A percentile compares a stretch with the other conserved stretches of the same genome.
phyloP scores from a whole-genome alignment of 2,797 vertebrate genomes.

The Eutrigla gurnardus region DNA sequence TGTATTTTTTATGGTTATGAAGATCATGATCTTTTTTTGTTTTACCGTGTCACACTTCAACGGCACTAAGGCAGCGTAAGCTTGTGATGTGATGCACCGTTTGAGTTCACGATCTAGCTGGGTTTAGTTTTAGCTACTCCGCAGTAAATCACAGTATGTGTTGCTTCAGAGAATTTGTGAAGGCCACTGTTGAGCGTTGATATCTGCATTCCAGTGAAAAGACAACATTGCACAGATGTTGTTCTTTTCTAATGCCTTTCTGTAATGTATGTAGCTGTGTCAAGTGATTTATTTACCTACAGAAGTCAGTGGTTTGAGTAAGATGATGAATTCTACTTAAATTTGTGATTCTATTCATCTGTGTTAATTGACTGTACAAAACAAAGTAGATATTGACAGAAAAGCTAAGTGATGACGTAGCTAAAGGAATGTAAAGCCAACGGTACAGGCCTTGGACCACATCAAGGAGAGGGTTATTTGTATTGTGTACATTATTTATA shows the following conservation, averaged over 20 bases:
- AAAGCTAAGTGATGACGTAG: background rate
- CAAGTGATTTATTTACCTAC: conserved; percentile 5
- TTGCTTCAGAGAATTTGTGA: conserved; percentile 1
- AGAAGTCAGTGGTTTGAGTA: background rate
- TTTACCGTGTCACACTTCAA: background rate
- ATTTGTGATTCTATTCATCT: conserved; percentile 13
- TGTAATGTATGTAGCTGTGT: background rate
- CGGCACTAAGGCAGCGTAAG: background rate
- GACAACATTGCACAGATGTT: background rate
- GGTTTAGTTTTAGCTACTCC: background rate
- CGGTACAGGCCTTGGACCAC: background rate
- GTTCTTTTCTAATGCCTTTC: background rate
- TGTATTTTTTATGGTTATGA: background rate
- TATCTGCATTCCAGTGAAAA: conserved; percentile 42
- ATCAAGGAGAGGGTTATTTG: background rate
- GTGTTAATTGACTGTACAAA: background rate
- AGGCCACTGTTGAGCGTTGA: background rate
- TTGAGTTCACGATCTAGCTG: conserved; percentile 1
- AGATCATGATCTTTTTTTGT: background rate
- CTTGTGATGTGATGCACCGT: background rate
- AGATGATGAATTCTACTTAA: conserved; percentile 5
- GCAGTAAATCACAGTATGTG: background rate
- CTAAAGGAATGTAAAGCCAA: background rate
- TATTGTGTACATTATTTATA: background rate
- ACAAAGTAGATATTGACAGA: background rate